Percentiles rank a stretch among this genome's conserved stretches.
Conservation (phyloP, 2,113 vertebrate genomes). For the Podarcis raffonei region DNA sequence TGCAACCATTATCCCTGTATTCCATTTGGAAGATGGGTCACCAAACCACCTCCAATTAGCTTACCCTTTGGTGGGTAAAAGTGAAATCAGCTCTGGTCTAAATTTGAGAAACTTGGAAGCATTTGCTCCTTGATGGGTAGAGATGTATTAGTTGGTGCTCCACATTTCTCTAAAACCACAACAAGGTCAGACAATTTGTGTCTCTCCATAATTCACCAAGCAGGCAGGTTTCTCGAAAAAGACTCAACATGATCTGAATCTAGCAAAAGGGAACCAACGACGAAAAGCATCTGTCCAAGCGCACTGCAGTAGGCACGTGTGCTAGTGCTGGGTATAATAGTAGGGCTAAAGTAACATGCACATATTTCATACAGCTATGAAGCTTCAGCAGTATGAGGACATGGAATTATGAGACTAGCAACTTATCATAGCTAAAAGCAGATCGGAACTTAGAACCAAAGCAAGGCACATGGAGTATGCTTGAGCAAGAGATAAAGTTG, state of each 20-base stretch:
- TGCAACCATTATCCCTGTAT: slow-evolving; percentile 34
- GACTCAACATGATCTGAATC: not conserved
- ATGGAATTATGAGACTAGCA: too few relatives aligned
- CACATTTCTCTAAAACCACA: not conserved
- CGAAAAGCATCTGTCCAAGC: too few relatives aligned
- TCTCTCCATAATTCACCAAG: not conserved
- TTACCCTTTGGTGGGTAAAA: not conserved
- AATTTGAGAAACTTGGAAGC: not conserved
- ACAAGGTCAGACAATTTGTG: not conserved
- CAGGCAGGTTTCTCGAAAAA: not conserved
- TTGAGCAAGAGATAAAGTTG: too few relatives aligned
- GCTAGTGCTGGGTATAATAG: too few relatives aligned
- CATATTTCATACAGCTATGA: too few relatives aligned
- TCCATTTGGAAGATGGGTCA: slow-evolving; percentile 17
- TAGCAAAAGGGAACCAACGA: not conserved
- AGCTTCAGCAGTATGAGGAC: too few relatives aligned
- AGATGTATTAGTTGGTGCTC: not conserved
- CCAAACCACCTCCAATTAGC: slow-evolving; percentile 37
- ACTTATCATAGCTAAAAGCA: too few relatives aligned
- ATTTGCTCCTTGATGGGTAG: not conserved
- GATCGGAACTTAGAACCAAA: too few relatives aligned
- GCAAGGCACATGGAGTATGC: too few relatives aligned
- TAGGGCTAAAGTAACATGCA: too few relatives aligned
- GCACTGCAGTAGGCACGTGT: too few relatives aligned
- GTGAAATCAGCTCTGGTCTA: not conserved